Base-by-base conservation (phyloP, 2,113 vertebrate genomes). In the Hoplias malabaricus region DNA sequence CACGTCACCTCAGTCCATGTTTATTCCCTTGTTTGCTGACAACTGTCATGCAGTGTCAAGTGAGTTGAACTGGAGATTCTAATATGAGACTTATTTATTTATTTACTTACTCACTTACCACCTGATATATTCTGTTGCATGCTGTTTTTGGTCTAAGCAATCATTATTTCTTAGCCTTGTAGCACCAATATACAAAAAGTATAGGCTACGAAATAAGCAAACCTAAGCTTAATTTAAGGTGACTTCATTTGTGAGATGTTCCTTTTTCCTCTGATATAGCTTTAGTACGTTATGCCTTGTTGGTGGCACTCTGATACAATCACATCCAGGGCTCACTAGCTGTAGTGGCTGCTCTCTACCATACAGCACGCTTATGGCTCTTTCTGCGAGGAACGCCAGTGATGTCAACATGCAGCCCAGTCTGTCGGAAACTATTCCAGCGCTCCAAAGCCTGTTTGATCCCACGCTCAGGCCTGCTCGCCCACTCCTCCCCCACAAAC, bases 371-470 rank as follows among this genome's bases (percentile, higher is more conserved):
- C 62, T 67, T 34, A 33, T 29, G 62, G 62, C 23, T 12, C 25
- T 56, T 34, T 76, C 74, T 42, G 63, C 29, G 23, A 80, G 54
- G 65, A 75, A 68, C 70, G 43, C 50, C 56, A 67, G 40, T 69
- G 66, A 80, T 80, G 78, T 34, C 43, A 75, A 69, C 67, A 75
- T 43, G 27, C 66, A 27, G 63, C 62, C 43, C 43, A 69, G 68
- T 75, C 78, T 63, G 67, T 65, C 48, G 78, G 78, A 80, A 80
- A 80, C 72, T 75, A 80, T 80, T 80, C 57, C 56, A 80, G 57
- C 19, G 56, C 65, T 43, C 43, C 43, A 27, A 69, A 69, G 65
- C 73, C 66, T 27, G 67, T 69, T 31, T 63, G 65, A 70, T 69
- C 78, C 72, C 56, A 2, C 40, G 16, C 67, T 54, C 46, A 13